phyloP scores from a whole-genome alignment of 1,140 invertebrate genomes.

The Hypothenemus hampei region DNA sequence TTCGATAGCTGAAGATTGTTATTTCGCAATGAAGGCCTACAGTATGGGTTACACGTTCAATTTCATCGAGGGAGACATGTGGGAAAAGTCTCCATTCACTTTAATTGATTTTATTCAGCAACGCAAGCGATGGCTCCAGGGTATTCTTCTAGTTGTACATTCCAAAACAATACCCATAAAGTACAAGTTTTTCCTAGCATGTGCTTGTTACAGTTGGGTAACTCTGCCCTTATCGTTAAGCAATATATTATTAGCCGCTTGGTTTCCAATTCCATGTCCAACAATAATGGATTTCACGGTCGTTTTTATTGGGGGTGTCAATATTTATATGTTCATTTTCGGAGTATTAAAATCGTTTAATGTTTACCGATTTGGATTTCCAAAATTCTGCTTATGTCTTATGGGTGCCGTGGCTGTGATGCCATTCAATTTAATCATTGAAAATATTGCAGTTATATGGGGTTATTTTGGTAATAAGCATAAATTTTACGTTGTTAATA shows the following conservation, averaged over 20 bases:
- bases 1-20: conserved; percentile 96
- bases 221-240: conserved; percentile 89
- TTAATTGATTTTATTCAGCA: conserved; percentile 93
- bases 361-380: conserved; percentile 74
- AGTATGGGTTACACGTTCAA: conserved; percentile 82
- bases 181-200: conserved; percentile 77
- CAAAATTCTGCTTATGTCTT: conserved; percentile 75
- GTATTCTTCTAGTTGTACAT: conserved; percentile 91
- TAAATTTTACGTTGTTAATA: conserved; percentile 93
- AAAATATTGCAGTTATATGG: conserved; percentile 92
- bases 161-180: conserved; percentile 76
- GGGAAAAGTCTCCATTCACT: conserved; percentile 95
- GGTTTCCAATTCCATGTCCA: conserved; percentile 82
- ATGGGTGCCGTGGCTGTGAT: conserved; percentile 82
- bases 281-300: conserved; percentile 77
- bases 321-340: conserved; percentile 95
- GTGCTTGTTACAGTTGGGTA: conserved; percentile 92
- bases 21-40: conserved; percentile 91
- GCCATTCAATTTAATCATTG: conserved; percentile 87
- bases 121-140: conserved; percentile 93
- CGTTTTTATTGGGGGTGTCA: conserved; percentile 85
- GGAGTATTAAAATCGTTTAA: conserved; percentile 94
- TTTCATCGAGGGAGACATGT: conserved; percentile 96
- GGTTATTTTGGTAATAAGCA: conserved; percentile 88
- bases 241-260: conserved; percentile 77